A percentile compares a stretch with the other conserved stretches of the same genome.
Conservation (phyloP, 1,140 invertebrate species). For the Agrilus planipennis region DNA sequence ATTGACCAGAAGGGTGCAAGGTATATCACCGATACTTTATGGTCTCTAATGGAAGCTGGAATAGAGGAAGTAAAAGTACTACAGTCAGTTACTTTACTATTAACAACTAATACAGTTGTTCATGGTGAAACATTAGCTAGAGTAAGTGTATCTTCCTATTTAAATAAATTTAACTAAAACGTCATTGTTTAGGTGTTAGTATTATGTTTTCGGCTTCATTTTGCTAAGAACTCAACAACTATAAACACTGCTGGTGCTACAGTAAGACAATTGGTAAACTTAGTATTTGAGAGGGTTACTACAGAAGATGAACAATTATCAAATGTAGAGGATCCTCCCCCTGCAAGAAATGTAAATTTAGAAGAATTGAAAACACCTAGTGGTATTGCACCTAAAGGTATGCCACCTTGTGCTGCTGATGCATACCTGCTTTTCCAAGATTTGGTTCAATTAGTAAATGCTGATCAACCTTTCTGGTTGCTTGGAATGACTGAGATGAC, state of each 20-base stretch:
- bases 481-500: slow-evolving; percentile 95
- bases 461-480: slow-evolving; percentile 90
- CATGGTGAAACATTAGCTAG: slow-evolving; percentile 87
- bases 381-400: slow-evolving; percentile 58
- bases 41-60: slow-evolving; percentile 83
- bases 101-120: slow-evolving; percentile 89
- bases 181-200: slow-evolving; percentile 67
- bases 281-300: slow-evolving; percentile 91
- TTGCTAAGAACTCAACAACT: slow-evolving; percentile 84
- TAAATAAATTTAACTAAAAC: not conserved
- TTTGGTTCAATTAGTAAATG: slow-evolving; percentile 91
- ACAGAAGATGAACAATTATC: slow-evolving; percentile 49
- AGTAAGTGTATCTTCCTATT: slow-evolving; percentile 37
- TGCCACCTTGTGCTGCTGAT: slow-evolving; percentile 84
- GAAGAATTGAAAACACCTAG: slow-evolving; percentile 71
- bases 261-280: slow-evolving; percentile 88
- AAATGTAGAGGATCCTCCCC: slow-evolving; percentile 26
- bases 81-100: slow-evolving; percentile 86
- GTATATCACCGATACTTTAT: slow-evolving; percentile 86
- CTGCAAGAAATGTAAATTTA: slow-evolving; percentile 47
- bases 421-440: slow-evolving; percentile 95
- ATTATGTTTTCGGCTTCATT: slow-evolving; percentile 89
- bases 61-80: slow-evolving; percentile 93
- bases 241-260: slow-evolving; percentile 96
- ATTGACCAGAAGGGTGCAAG: slow-evolving; percentile 81